These are phyloP conservation scores for Unio pictorum DNA, from an alignment of 2,888 invertebrate species.

Conservation along the genomic window DNA sequence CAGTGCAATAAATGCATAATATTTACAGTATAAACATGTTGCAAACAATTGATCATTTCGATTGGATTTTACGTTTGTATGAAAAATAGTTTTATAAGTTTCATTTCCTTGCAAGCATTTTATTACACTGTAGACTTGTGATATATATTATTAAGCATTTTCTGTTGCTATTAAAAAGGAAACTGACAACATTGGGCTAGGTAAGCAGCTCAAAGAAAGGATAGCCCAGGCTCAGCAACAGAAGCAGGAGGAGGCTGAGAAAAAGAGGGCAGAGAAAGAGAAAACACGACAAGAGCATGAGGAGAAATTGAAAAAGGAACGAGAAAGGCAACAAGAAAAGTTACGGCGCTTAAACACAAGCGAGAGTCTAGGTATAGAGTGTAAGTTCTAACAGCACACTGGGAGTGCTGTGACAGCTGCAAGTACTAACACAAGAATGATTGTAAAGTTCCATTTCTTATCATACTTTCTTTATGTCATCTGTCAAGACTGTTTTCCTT, in stretches of 20 bases:
- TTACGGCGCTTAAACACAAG: slow-evolving; percentile 51
- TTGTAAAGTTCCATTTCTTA: too few relatives aligned
- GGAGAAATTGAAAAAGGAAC: slow-evolving; percentile 50
- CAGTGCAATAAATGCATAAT: too few relatives aligned
- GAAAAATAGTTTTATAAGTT: too few relatives aligned
- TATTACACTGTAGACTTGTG: too few relatives aligned
- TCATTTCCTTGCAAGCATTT: too few relatives aligned
- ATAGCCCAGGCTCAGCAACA: slow-evolving; percentile 52
- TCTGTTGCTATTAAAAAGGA: slow-evolving; percentile 32
- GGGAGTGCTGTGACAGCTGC: too few relatives aligned
- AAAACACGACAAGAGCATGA: slow-evolving; percentile 54
- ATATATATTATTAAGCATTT: not conserved
- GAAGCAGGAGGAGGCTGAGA: slow-evolving; percentile 56
- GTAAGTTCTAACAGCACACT: slow-evolving; percentile 23
- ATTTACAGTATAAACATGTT: too few relatives aligned
- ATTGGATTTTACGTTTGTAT: too few relatives aligned
- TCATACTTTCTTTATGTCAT: too few relatives aligned
- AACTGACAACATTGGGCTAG: slow-evolving; percentile 46
- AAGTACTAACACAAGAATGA: too few relatives aligned
- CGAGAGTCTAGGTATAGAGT: slow-evolving; percentile 52
- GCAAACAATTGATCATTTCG: too few relatives aligned
- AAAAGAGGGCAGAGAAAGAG: slow-evolving; percentile 48
- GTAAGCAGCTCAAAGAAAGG: slow-evolving; percentile 52
- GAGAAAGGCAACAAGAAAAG: slow-evolving; percentile 60
- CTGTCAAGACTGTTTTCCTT: too few relatives aligned